phyloP scores from a whole-genome alignment of 2,113 vertebrate genomes.

The cat (Felis catus) region F.catus_Fca126_mat1.0 CM031419.1:97897501-97898000 shows the following conservation, averaged over 20 bases:
- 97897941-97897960: neutral
- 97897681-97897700: neutral
- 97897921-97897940: neutral
- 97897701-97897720: neutral
- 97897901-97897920: neutral
- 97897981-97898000: neutral
- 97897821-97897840: neutral
- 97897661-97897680: neutral
- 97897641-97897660: neutral
- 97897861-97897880: neutral
- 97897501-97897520: no score
- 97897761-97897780: neutral
- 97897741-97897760: neutral
- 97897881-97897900: neutral
- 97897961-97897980: neutral
- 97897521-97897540: neutral
- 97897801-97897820: neutral
- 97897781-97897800: neutral
- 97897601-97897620: neutral
- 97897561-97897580: neutral
- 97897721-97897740: neutral
- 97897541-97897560: neutral
- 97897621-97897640: neutral
- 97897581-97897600: neutral
- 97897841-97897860: neutral